These are phyloP conservation scores for Mus minutoides DNA, from an alignment of 2,797 vertebrate species.

Conservation along the genomic window DNA sequence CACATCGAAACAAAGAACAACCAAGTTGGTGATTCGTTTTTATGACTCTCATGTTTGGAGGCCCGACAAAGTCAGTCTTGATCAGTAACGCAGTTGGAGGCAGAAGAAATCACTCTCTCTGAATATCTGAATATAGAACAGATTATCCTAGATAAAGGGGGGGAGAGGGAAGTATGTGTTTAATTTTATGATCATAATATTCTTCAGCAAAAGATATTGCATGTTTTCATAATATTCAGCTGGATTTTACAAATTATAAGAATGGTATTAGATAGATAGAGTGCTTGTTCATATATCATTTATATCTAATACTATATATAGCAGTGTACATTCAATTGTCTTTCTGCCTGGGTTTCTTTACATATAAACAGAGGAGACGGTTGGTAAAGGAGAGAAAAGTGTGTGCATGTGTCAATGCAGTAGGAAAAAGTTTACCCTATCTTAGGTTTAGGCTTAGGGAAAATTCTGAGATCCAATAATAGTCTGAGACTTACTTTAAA, in stretches of 20 bases:
- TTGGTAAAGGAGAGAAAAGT: neutral
- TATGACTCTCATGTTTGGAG: neutral
- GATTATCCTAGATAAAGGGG: neutral
- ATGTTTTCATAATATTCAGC: neutral
- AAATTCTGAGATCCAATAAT: neutral
- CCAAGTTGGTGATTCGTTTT: neutral
- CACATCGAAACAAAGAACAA: constrained; percentile 20
- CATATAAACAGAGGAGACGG: neutral
- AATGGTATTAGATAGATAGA: neutral
- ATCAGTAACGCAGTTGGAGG: neutral
- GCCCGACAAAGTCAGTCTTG: neutral
- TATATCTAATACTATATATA: neutral
- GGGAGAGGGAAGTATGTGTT: neutral
- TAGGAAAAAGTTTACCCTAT: neutral
- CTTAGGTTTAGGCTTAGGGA: neutral
- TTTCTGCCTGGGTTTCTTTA: neutral
- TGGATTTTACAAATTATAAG: neutral
- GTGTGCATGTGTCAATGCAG: neutral
- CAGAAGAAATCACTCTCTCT: neutral
- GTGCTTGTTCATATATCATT: neutral
- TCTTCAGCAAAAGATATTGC: neutral
- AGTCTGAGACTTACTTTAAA: neutral
- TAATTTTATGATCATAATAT: neutral
- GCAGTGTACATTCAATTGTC: neutral
- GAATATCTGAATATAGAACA: neutral